Evolutionary conservation across 2,888 invertebrate genomes (phyloP).

Genomic region (Tenthredo livida): DNA sequence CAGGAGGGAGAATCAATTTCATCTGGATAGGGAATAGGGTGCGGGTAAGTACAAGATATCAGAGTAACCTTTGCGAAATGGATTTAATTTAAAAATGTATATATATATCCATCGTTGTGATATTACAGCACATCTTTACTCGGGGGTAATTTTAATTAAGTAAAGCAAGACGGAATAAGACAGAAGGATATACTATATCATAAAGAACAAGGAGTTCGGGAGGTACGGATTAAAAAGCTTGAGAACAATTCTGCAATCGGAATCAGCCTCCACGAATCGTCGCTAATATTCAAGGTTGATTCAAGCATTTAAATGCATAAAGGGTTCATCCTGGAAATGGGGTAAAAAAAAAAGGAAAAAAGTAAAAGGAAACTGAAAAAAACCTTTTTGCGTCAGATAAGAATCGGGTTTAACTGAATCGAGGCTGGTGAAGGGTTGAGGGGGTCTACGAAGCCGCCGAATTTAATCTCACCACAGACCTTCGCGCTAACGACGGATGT

Average conservation of each 20-base stretch:
- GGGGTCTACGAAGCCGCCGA: slow-evolving; percentile 26
- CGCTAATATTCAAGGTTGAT: slow-evolving; percentile 37
- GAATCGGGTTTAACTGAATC: slow-evolving; percentile 55
- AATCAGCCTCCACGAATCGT: not conserved
- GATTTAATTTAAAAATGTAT: slow-evolving; percentile 27
- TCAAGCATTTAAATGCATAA: slow-evolving; percentile 57
- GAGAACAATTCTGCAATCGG: slow-evolving; percentile 45
- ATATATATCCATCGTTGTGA: not conserved
- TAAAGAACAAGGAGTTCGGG: not conserved
- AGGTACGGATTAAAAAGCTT: slow-evolving; percentile 13
- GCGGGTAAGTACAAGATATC: slow-evolving; percentile 34
- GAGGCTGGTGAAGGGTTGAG: slow-evolving; percentile 41
- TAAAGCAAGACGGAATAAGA: not conserved
- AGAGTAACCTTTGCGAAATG: not conserved
- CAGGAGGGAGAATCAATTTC: slow-evolving; percentile 33
- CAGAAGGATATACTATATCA: slow-evolving; percentile 1
- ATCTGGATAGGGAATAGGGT: slow-evolving; percentile 8
- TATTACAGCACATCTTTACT: not conserved
- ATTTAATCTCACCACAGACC: slow-evolving; percentile 57
- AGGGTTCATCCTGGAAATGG: slow-evolving; percentile 54
- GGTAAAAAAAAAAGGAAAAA: slow-evolving; percentile 24
- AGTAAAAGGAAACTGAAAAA: slow-evolving; percentile 51
- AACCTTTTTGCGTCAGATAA: slow-evolving; percentile 59
- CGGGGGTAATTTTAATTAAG: slow-evolving; percentile 39
- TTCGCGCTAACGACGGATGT: slow-evolving; percentile 64